phyloP scores from a whole-genome alignment of 2,888 invertebrate species.

The Pollenia griseotomentosa region DNA sequence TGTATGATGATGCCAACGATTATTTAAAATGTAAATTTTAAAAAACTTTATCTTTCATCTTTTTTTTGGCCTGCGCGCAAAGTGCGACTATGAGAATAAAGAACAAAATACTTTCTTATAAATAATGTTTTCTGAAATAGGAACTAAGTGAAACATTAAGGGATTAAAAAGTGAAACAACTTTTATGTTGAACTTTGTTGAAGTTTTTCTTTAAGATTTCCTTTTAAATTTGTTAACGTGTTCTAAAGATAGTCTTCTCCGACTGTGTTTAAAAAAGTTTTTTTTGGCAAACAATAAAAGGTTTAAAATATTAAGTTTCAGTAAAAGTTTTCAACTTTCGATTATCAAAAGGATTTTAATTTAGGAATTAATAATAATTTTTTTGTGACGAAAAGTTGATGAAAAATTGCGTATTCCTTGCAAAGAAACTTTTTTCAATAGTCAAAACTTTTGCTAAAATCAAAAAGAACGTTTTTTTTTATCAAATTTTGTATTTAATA shows the following conservation, averaged over 20 bases:
- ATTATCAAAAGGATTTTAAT: background rate
- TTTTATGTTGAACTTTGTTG: background rate
- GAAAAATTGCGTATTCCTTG: too few relatives aligned
- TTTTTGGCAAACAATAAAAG: background rate
- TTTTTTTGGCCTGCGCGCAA: background rate
- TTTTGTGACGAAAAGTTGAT: too few relatives aligned
- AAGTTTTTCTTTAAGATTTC: background rate
- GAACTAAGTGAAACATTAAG: background rate
- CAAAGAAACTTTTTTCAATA: too few relatives aligned
- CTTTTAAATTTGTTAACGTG: background rate
- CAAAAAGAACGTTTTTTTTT: too few relatives aligned
- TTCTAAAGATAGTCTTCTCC: background rate
- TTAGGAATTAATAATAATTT: too few relatives aligned
- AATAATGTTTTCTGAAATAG: constrained; percentile 1
- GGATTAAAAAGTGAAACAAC: constrained; percentile 35
- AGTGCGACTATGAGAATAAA: too few relatives aligned
- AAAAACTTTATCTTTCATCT: constrained; percentile 43
- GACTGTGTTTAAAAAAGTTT: background rate
- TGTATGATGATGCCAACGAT: background rate
- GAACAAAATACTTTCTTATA: background rate
- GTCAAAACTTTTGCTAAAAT: too few relatives aligned
- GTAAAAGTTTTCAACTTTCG: constrained; percentile 14
- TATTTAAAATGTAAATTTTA: background rate
- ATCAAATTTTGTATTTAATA: too few relatives aligned
- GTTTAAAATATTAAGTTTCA: background rate